These are phyloP conservation scores for Fabriciana adippe DNA, from an alignment of 2,888 invertebrate genomes.

Conservation along the genomic window DNA sequence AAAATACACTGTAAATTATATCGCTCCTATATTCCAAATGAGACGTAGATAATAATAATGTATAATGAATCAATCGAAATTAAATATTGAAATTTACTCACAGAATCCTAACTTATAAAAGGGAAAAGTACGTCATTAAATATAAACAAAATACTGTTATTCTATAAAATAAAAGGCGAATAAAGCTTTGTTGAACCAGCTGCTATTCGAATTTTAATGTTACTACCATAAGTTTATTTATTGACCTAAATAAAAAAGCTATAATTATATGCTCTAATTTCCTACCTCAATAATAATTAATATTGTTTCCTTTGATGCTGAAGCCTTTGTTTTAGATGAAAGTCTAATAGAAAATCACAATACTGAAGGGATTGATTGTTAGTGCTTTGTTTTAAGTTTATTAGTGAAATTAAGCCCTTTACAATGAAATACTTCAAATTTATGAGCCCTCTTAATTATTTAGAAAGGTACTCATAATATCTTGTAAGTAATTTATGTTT, in stretches of 20 bases:
- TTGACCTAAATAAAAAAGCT: slow-evolving; percentile 11
- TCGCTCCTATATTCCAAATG: no score
- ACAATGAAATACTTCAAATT: slow-evolving; percentile 21
- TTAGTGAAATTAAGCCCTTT: slow-evolving; percentile 32
- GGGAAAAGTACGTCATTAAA: not conserved
- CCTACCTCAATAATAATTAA: slow-evolving; percentile 25
- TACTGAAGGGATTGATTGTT: slow-evolving; percentile 28
- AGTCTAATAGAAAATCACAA: slow-evolving; percentile 25
- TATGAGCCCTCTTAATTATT: slow-evolving; percentile 25
- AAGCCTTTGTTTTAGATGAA: slow-evolving; percentile 29
- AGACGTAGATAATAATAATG: no score
- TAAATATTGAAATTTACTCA: no score
- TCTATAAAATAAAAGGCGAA: slow-evolving; percentile 11
- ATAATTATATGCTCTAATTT: slow-evolving; percentile 19
- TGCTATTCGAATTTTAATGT: slow-evolving; percentile 5
- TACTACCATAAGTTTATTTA: slow-evolving; percentile 8
- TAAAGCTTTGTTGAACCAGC: slow-evolving; percentile 8
- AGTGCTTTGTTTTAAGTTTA: slow-evolving; percentile 36
- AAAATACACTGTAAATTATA: no score
- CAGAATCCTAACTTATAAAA: no score
- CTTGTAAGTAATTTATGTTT: slow-evolving; percentile 16
- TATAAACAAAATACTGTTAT: not conserved
- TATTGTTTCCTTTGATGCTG: slow-evolving; percentile 30
- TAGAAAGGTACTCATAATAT: slow-evolving; percentile 12
- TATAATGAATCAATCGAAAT: no score